These are phyloP conservation scores for Aphelinus certus DNA, from an alignment of 1,140 invertebrate species.

Conservation along the genomic window DNA sequence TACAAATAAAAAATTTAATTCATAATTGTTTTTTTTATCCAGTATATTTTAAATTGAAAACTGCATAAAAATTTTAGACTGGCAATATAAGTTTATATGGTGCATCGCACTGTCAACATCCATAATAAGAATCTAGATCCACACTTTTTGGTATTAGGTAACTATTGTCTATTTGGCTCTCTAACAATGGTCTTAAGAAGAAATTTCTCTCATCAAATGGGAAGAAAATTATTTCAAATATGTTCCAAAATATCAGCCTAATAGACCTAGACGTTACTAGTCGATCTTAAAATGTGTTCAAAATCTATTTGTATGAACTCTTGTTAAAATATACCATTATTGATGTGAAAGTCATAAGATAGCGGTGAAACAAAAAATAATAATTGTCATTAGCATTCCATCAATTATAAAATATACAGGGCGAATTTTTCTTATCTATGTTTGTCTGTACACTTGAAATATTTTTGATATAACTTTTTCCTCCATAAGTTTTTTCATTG, in stretches of 20 bases:
- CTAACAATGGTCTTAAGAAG: conserved; percentile 4
- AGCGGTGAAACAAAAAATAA: conserved; percentile 13
- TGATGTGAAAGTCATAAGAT: conserved; percentile 21
- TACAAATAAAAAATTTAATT: conserved; percentile 1
- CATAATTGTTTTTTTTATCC: conserved; percentile 5
- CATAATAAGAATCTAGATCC: conserved; percentile 5
- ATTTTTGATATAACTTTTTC: not conserved
- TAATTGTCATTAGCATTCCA: not conserved
- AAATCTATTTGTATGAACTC: not conserved
- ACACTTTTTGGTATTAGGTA: conserved; percentile 20
- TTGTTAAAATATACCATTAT: conserved; percentile 21
- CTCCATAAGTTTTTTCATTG: too few relatives aligned
- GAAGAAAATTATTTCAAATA: conserved; percentile 3
- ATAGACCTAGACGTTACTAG: conserved; percentile 14
- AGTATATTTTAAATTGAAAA: not conserved
- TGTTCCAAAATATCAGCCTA: not conserved
- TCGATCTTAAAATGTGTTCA: conserved; percentile 27
- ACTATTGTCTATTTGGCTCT: conserved; percentile 1
- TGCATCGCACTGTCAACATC: not conserved
- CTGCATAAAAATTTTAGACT: not conserved
- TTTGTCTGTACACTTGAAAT: conserved; percentile 4
- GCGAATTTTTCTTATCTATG: not conserved
- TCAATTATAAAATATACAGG: not conserved
- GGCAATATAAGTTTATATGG: not conserved
- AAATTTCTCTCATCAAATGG: conserved; percentile 19